These are phyloP conservation scores for Saiga tatarica DNA, from an alignment of 2,113 vertebrate species.

Conservation along the genomic window DNA sequence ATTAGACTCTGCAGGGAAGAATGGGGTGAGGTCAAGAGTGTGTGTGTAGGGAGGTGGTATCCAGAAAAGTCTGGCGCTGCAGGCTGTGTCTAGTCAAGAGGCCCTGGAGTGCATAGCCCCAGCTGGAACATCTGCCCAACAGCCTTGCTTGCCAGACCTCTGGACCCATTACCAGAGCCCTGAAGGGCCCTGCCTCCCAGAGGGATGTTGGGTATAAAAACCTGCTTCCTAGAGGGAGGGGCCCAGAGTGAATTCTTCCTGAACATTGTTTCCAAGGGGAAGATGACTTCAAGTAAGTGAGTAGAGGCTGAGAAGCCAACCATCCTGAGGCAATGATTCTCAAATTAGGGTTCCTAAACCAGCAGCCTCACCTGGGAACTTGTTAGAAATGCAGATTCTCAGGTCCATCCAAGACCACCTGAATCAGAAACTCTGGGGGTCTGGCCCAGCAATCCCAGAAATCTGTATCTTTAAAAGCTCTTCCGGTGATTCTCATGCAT, in stretches of 20 bases:
- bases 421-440: not conserved
- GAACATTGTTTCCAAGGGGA: not conserved
- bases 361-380: not conserved
- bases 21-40: not conserved
- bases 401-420: not conserved
- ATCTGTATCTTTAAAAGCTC: not conserved
- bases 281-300: not conserved
- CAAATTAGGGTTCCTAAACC: not conserved
- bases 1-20: conserved; percentile 52
- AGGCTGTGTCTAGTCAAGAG: not conserved
- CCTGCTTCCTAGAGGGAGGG: not conserved
- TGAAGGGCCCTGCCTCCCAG: not conserved
- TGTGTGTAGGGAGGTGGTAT: not conserved
- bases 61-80: not conserved
- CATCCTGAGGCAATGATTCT: not conserved
- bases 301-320: not conserved
- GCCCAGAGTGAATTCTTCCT: not conserved
- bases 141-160: not conserved
- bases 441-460: not conserved
- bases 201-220: not conserved
- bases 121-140: not conserved
- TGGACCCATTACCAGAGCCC: not conserved
- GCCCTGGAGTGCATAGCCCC: not conserved
- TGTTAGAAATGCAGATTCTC: not conserved
- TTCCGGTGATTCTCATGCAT: not conserved